Conservation (phyloP, 1,140 invertebrate species). For the Tribolium castaneum region DNA sequence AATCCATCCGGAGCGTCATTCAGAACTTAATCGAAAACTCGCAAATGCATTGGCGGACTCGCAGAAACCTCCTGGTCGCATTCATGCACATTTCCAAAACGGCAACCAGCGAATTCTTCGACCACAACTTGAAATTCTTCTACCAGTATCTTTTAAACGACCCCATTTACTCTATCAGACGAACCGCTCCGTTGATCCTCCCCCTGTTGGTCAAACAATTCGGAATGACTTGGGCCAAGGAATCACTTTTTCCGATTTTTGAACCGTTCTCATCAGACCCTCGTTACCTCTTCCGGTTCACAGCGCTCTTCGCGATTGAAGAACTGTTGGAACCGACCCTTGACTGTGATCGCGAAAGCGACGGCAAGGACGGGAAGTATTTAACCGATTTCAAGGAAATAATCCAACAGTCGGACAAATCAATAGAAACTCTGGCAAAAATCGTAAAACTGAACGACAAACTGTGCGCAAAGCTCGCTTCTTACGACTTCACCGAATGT, state of each 20-base stretch:
- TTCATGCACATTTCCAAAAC: constrained; percentile 57
- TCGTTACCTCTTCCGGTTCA: constrained; percentile 55
- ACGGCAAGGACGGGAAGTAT: constrained; percentile 19
- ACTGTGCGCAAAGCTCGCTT: constrained; percentile 47
- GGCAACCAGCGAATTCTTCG: constrained; percentile 56
- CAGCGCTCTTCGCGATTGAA: constrained; percentile 57
- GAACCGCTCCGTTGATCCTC: constrained; percentile 56
- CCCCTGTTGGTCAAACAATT: constrained; percentile 58
- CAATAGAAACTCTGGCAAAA: constrained; percentile 43
- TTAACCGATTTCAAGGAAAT: constrained; percentile 45
- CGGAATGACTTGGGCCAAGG: constrained; percentile 55
- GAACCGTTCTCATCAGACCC: constrained; percentile 50
- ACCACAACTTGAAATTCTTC: constrained; percentile 55
- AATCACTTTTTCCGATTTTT: constrained; percentile 52
- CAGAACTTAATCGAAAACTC: constrained; percentile 53
- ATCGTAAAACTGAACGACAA: constrained; percentile 45
- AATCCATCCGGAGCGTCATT: constrained; percentile 51
- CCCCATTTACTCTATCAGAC: constrained; percentile 55
- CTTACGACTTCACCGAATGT: constrained; percentile 38
- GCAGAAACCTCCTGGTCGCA: constrained; percentile 55
- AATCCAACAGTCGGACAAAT: constrained; percentile 4
- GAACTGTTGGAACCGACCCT: constrained; percentile 57
- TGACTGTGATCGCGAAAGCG: not conserved
- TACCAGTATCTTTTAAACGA: constrained; percentile 58
- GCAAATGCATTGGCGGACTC: constrained; percentile 56